These are phyloP conservation scores for Gortyna flavago DNA, from an alignment of 2,888 invertebrate genomes.

Conservation along the genomic window DNA sequence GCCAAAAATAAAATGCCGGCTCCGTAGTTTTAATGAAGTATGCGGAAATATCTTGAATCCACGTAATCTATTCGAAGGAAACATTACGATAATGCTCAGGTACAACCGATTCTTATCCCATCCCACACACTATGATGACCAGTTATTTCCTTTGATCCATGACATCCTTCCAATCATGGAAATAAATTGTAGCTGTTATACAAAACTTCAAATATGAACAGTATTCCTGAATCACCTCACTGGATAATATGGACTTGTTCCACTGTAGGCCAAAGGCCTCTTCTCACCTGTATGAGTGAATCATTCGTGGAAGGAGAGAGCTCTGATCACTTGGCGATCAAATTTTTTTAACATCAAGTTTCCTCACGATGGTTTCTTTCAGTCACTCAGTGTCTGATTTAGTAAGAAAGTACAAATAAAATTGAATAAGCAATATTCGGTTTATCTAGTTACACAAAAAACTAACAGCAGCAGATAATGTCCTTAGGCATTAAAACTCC, in stretches of 20 bases:
- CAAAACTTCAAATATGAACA: neutral
- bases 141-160: slow-evolving; percentile 39
- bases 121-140: slow-evolving; percentile 45
- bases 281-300: neutral
- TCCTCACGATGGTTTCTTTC: neutral
- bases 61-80: slow-evolving; percentile 26
- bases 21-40: neutral
- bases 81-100: slow-evolving; percentile 29
- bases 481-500: slow-evolving; percentile 74
- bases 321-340: neutral
- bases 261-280: neutral
- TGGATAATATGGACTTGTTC: neutral
- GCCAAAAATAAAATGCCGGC: neutral
- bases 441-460: slow-evolving; percentile 6
- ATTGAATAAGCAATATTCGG: neutral
- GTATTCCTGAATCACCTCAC: neutral
- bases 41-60: slow-evolving; percentile 27
- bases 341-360: neutral
- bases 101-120: slow-evolving; percentile 43
- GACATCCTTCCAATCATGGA: slow-evolving; percentile 23
- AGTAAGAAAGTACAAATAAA: neutral
- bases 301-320: neutral
- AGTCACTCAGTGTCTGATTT: neutral
- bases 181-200: slow-evolving; percentile 4
- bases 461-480: slow-evolving; percentile 31